These are phyloP conservation scores for Chymomyza procnemis DNA, from an alignment of 2,888 invertebrate species.

Conservation along the genomic window DNA sequence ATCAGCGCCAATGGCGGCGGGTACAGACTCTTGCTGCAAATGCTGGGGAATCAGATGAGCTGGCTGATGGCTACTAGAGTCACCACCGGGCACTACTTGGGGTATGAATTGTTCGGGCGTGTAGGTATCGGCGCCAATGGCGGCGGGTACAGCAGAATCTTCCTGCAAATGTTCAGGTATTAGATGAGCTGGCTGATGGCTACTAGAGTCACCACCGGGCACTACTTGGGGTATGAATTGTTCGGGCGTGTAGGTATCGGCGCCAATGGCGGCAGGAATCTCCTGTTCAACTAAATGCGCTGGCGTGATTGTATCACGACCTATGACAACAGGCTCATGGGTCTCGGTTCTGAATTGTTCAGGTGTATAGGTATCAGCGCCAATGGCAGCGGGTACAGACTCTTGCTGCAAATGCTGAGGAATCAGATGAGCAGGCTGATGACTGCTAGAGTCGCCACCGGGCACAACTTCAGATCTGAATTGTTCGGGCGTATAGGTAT, in stretches of 20 bases:
- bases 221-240: not conserved
- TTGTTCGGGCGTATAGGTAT: slow-evolving; percentile 8
- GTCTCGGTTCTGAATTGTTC: slow-evolving; percentile 49
- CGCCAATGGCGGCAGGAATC: slow-evolving; percentile 10
- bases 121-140: slow-evolving; percentile 24
- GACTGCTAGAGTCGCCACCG: slow-evolving; percentile 17
- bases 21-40: not conserved
- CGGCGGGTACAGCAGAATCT: slow-evolving; percentile 1
- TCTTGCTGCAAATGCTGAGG: not conserved
- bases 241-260: slow-evolving; percentile 16
- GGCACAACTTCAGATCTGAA: not conserved
- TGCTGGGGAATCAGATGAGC: slow-evolving; percentile 15
- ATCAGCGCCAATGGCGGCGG: slow-evolving; percentile 21
- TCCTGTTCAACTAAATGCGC: slow-evolving; percentile 27
- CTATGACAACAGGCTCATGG: slow-evolving; percentile 50
- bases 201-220: not conserved
- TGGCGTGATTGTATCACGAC: slow-evolving; percentile 38
- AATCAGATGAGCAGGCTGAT: slow-evolving; percentile 23
- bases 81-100: not conserved
- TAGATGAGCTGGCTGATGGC: slow-evolving; percentile 13
- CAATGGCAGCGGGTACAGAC: slow-evolving; percentile 10
- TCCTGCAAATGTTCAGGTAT: not conserved
- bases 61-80: slow-evolving; percentile 22
- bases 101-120: not conserved
- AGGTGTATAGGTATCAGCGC: slow-evolving; percentile 9